phyloP scores from a whole-genome alignment of 1,140 invertebrate species.

The Musca vetustissima region DNA sequence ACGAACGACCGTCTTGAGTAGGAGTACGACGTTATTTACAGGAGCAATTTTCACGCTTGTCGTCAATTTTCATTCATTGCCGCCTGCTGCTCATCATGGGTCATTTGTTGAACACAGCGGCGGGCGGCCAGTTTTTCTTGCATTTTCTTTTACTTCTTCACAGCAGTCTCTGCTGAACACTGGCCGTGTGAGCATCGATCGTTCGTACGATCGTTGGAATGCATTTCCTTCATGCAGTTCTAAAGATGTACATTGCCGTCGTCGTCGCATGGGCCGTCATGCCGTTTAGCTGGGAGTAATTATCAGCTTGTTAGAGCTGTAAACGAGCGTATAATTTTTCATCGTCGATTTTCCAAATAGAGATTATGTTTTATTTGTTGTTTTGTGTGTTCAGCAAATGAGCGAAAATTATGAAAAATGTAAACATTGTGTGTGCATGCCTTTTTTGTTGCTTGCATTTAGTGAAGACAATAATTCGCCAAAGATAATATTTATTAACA shows the following conservation, averaged over 20 bases:
- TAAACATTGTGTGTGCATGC: neutral
- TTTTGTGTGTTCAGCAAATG: neutral
- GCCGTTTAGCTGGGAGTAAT: slow-evolving; percentile 4
- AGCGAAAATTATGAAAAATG: slow-evolving; percentile 1
- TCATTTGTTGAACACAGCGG: too few species aligned
- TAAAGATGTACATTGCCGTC: too few species aligned
- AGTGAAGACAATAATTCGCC: too few species aligned
- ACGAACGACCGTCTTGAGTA: too few species aligned
- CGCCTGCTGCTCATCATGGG: slow-evolving; percentile 10
- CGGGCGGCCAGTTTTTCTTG: neutral
- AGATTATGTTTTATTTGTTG: neutral
- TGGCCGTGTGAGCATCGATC: neutral
- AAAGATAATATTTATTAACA: too few species aligned
- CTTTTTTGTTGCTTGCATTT: too few species aligned
- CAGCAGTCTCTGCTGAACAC: slow-evolving; percentile 5
- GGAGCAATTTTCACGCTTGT: slow-evolving; percentile 22
- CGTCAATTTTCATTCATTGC: slow-evolving; percentile 11
- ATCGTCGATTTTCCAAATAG: too few species aligned
- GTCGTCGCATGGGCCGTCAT: too few species aligned
- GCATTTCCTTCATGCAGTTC: too few species aligned
- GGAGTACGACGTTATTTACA: neutral
- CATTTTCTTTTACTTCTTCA: neutral
- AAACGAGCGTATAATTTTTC: slow-evolving; percentile 14
- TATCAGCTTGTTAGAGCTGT: neutral
- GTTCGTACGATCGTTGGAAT: too few species aligned